Evolutionary conservation across 1,140 invertebrate species (phyloP), one percentile per base, ranked within the genome.

Genomic region (Rhizoglyphus robini): DNA sequence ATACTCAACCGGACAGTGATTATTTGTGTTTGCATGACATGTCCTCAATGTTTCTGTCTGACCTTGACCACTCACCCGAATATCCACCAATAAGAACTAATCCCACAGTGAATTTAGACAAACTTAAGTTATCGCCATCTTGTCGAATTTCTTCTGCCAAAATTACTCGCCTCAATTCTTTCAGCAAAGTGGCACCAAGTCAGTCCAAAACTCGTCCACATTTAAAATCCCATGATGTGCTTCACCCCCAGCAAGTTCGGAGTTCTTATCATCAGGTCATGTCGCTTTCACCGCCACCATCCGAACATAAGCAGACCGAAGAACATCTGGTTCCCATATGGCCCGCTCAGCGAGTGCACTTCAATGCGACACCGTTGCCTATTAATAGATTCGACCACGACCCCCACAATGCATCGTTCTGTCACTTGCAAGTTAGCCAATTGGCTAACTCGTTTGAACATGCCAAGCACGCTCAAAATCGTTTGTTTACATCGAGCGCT

Each of bases 271-370:
- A 54, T 25, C 51, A 54, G 51, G 51, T 54, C 51, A 20, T 32
- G 51, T 32, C 23, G 23, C 8, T 8, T 54, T 15, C 51, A 20
- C 23, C 51, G 51, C 51, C 8, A 27, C 23, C 8, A 15, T 8
- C 31, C 51, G 20, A 54, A 32, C 51, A 5, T 11, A 8, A 54
- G 8, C 8, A 54, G 8, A 20, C 8, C 20, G 51, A 20, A 8
- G 23, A 25, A 54, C 51, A 54, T 54, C 51, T 54, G 51, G 51
- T 8, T 25, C 20, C 51, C 51, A 54, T 25, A 54, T 54, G 51
- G 51, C 31, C 51, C 20, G 31, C 8, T 54, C 23, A 54, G 51
- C 23, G 51, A 5, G 8, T 11, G 8, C 51, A 54, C 51, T 23
- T 11, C 51, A 8, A 54, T 23, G n/a, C 51, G 20, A 8, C 51